Base-by-base conservation (phyloP, 30 jellyfish, hydroid and myxozoan genomes). In the Pseudorhiza aurosa region DNA sequence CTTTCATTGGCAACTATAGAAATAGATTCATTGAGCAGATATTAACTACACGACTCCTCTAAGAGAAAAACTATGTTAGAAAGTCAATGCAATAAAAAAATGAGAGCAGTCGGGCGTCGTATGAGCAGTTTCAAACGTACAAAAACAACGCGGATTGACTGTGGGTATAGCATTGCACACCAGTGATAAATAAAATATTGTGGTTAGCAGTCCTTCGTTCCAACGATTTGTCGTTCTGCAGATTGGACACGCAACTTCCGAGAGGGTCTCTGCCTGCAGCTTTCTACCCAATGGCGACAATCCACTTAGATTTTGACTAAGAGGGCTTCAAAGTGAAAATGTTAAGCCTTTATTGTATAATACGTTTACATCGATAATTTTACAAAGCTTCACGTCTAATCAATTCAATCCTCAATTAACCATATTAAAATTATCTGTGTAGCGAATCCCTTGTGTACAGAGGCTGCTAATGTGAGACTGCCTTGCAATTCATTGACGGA, bases 351-450 rank as follows among this genome's bases (percentile, higher is more conserved):
- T 57, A 72, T 72, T 72, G 86, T 72, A 74, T 72, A 25, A 36
- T 39, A 47, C 49, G 29, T 36, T 72, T 49, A 53, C 68, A 72
- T 53, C 72, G 86, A 72, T 72, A 50, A 72, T 72, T 30, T 28
- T 28, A 72, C 86, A 53, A 72, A 50, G 75, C 65, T 50, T 22
- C 72, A 25, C 35, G 72, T 63, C 43, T 53, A 53, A 53, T 72
- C 75, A 72, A 53, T 33, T 37, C 35, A 53, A 72, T 72, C 75
- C 44, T 8, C 86, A 47, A 72, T 72, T 72, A 72, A 72, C 86
- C 75, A 74, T 50, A 65, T 72, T 72, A 72, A 55, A 50, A 22
- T 53, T 72, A 51, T 36, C 86, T 72, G 55, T 45, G 31, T 57
- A 49, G 37, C 86, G 40, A 72, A 53, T 72, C 72, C 64, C 60